Percentiles rank a stretch among this genome's conserved stretches.
Evolutionary conservation across 92 coral and sea anemone species (phyloP).

Genomic region (Siderastrea siderea): DNA sequence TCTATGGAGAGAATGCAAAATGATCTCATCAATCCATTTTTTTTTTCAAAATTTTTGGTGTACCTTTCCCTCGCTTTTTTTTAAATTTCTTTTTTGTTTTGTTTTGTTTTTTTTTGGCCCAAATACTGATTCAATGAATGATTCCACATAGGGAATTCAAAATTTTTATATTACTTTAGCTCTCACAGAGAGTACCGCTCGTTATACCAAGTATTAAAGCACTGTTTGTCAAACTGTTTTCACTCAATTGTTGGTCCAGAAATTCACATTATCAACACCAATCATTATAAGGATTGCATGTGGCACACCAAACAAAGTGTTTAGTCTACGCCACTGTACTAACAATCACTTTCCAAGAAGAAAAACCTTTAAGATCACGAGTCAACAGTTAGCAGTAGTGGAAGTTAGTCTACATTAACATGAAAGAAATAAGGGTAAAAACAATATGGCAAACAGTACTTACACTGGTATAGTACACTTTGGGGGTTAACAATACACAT

Average conservation of each 20-base stretch:
- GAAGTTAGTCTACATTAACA: background rate
- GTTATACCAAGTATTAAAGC: slow-evolving; percentile 30
- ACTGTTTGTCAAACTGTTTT: slow-evolving; percentile 10
- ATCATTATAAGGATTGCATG: too few relatives aligned
- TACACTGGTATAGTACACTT: slow-evolving; percentile 25
- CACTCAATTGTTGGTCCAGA: background rate
- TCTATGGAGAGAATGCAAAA: background rate
- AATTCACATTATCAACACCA: background rate
- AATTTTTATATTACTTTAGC: slow-evolving; percentile 24
- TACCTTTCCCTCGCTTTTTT: background rate
- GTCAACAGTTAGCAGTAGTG: too few relatives aligned
- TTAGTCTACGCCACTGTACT: too few relatives aligned
- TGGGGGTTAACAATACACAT: slow-evolving; percentile 31
- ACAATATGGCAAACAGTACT: slow-evolving; percentile 16
- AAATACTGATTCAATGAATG: slow-evolving; percentile 2
- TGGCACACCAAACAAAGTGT: too few relatives aligned
- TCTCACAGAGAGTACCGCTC: slow-evolving; percentile 79
- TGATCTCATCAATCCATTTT: background rate
- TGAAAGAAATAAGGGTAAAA: background rate
- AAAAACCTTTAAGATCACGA: too few relatives aligned
- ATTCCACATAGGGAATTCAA: slow-evolving; percentile 16
- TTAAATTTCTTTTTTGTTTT: background rate
- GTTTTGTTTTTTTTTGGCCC: background rate
- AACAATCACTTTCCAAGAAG: too few relatives aligned
- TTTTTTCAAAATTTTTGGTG: background rate